phyloP scores from a whole-genome alignment of 2,113 vertebrate species.

The Nansenia antarctica region DNA sequence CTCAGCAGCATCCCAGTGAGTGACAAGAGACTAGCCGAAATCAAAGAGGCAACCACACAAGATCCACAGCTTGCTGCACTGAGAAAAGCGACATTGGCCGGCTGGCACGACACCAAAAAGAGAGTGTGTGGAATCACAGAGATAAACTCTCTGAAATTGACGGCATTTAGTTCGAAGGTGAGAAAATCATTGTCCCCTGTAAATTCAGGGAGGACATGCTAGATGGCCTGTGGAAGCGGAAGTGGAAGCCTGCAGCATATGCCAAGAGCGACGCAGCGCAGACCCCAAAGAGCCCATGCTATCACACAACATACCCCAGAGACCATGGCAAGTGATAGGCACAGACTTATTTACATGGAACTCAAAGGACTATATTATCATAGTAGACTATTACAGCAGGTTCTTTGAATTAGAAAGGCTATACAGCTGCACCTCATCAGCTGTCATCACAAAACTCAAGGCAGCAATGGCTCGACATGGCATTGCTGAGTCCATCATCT shows the following conservation, averaged over 20 bases:
- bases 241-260: neutral
- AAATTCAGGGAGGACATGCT: constrained; percentile 8
- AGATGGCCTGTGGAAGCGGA: neutral
- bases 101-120: constrained; percentile 5
- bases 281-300: neutral
- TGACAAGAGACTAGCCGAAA: neutral
- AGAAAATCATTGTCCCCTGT: constrained; percentile 8
- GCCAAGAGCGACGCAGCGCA: neutral
- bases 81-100: neutral
- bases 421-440: neutral
- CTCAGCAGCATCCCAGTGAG: constrained; percentile 1
- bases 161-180: no score
- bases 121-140: constrained; percentile 20
- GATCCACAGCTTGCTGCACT: constrained; percentile 3
- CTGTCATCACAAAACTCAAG: neutral
- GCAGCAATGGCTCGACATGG: neutral
- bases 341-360: constrained; percentile 35
- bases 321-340: constrained; percentile 10
- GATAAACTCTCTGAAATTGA: neutral
- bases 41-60: neutral
- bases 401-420: constrained; percentile 11
- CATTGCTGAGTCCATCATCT: neutral
- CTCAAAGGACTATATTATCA: constrained; percentile 11
- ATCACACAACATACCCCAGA: neutral
- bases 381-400: constrained; percentile 14